Conservation (phyloP, 1,140 invertebrate species). For the Platyscapa corneri region DNA sequence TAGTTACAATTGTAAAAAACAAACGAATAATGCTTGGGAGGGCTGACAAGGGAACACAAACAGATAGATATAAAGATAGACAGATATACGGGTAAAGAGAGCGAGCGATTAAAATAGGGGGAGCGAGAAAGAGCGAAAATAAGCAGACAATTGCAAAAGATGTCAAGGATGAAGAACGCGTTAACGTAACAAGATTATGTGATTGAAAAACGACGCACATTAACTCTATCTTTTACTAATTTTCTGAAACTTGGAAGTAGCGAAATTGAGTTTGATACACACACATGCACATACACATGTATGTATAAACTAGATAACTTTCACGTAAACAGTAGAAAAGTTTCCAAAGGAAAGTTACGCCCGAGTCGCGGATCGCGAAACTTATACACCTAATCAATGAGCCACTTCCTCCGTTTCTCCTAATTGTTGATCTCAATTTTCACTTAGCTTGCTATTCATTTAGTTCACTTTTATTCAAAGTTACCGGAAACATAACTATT, state of each 20-base stretch:
- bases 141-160: conserved; percentile 54
- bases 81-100: neutral
- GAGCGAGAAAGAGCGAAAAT: neutral
- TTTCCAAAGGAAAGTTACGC: conserved; percentile 63
- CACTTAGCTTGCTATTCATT: conserved; percentile 15
- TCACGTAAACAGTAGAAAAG: conserved; percentile 57
- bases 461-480: neutral
- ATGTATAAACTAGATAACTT: conserved; percentile 50
- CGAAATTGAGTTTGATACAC: conserved; percentile 30
- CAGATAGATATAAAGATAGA: neutral
- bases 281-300: too few relatives aligned
- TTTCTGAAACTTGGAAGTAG: conserved; percentile 42
- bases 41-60: neutral
- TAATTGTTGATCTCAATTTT: conserved; percentile 53
- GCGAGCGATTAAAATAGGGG: conserved; percentile 23
- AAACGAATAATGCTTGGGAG: neutral
- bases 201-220: conserved; percentile 63
- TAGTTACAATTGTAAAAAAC: neutral
- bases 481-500: neutral
- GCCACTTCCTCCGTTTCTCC: conserved; percentile 47
- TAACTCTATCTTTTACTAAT: conserved; percentile 42
- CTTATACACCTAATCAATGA: conserved; percentile 45
- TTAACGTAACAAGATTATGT: conserved; percentile 66
- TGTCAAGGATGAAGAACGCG: conserved; percentile 69
- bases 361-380: conserved; percentile 41